Evolutionary conservation across 2,797 vertebrate genomes (phyloP).

Genomic region (Bryconaethiops microstoma): DNA sequence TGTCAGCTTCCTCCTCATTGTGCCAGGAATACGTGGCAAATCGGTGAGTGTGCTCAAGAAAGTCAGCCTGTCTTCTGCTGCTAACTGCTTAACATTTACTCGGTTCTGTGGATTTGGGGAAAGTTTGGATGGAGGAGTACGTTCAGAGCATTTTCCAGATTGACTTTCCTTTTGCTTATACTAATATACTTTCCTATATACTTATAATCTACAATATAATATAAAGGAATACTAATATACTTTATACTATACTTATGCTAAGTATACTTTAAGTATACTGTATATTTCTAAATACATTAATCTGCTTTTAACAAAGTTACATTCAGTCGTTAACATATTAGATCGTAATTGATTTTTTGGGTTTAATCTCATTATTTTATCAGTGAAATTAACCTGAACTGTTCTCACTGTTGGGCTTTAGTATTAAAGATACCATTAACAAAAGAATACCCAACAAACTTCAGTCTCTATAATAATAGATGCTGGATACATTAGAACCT

Average conservation of each 20-base stretch:
- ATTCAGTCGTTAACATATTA: too few relatives aligned
- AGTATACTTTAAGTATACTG: too few relatives aligned
- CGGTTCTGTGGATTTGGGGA: background rate
- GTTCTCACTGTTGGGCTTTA: background rate
- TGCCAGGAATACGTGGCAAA: slow-evolving; percentile 92
- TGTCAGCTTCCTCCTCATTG: slow-evolving; percentile 85
- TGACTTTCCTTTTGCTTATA: too few relatives aligned
- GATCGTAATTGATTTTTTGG: too few relatives aligned
- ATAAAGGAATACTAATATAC: too few relatives aligned
- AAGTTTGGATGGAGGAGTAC: background rate
- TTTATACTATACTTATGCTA: too few relatives aligned
- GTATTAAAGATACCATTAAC: background rate
- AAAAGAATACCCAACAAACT: background rate
- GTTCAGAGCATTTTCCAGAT: background rate
- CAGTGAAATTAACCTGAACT: background rate
- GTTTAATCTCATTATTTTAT: too few relatives aligned
- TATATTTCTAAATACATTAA: too few relatives aligned
- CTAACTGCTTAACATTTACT: background rate
- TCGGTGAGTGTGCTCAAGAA: slow-evolving; percentile 76
- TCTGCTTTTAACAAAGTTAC: too few relatives aligned
- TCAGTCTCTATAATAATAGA: background rate
- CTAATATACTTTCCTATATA: too few relatives aligned
- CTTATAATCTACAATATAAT: too few relatives aligned
- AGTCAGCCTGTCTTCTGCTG: background rate
- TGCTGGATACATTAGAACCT: background rate